phyloP scores from a whole-genome alignment of 2,113 vertebrate genomes.

The Rana temporaria region DNA sequence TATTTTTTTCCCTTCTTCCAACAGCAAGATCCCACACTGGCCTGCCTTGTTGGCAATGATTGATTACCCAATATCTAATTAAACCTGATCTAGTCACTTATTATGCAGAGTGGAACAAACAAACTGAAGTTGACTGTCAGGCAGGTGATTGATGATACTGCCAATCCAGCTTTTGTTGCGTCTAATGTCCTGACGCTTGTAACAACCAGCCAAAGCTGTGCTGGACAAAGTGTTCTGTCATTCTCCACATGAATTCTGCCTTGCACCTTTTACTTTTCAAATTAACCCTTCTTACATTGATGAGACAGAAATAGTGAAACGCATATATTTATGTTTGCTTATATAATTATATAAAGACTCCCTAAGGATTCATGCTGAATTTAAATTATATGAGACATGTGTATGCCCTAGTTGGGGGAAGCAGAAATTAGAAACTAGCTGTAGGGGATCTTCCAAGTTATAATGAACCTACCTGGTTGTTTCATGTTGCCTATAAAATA shows the following conservation, averaged over 20 bases:
- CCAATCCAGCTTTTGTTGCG: constrained; percentile 93
- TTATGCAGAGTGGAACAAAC: constrained; percentile 99
- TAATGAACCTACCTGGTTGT: constrained; percentile 68
- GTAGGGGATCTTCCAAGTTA: constrained; percentile 62
- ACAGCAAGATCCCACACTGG: constrained; percentile 79
- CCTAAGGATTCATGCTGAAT: constrained; percentile 61
- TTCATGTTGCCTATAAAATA: constrained; percentile 18
- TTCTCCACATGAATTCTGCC: constrained; percentile 77
- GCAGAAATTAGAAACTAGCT: constrained; percentile 48
- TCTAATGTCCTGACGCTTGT: constrained; percentile 97
- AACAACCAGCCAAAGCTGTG: constrained; percentile 92
- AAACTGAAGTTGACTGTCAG: constrained; percentile 97
- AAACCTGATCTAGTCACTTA: constrained; percentile 99
- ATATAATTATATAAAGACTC: constrained; percentile 70
- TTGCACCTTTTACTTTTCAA: constrained; percentile 60
- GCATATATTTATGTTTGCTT: constrained; percentile 70
- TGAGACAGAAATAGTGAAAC: background rate
- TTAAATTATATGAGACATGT: constrained; percentile 56
- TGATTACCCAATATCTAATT: constrained; percentile 99
- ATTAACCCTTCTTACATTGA: constrained; percentile 59
- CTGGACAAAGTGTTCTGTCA: constrained; percentile 94
- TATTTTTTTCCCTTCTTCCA: constrained; percentile 66
- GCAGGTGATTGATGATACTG: constrained; percentile 95
- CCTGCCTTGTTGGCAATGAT: constrained; percentile 99
- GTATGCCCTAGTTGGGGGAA: constrained; percentile 2